Evolutionary conservation across 2,888 invertebrate species (phyloP).

Genomic region (Parnassius smintheus): DNA sequence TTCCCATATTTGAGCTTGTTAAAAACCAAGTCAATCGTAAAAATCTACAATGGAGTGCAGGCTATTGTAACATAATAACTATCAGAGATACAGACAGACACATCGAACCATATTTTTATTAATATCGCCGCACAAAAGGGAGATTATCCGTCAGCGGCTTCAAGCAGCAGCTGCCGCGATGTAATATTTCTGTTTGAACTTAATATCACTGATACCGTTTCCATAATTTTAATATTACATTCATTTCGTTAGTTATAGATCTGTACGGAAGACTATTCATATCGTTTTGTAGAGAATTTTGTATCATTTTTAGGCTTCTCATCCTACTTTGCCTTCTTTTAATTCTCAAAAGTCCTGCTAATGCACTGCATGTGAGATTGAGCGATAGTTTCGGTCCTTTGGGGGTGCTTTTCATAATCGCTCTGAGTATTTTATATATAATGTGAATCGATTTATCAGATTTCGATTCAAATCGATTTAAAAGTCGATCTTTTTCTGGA

Average conservation of each 20-base stretch:
- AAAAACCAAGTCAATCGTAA: conserved; percentile 67
- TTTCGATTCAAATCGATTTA: too few relatives aligned
- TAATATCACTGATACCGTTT: conserved; percentile 26
- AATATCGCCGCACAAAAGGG: conserved; percentile 73
- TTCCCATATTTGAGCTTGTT: conserved; percentile 49
- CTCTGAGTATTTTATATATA: too few relatives aligned
- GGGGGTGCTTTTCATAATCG: too few relatives aligned
- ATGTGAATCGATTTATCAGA: too few relatives aligned
- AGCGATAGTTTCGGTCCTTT: too few relatives aligned
- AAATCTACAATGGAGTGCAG: conserved; percentile 61
- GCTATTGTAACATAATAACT: conserved; percentile 68
- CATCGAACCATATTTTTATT: conserved; percentile 78
- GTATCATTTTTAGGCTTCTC: too few relatives aligned
- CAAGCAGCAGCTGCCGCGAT: conserved; percentile 65
- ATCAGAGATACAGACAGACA: conserved; percentile 65
- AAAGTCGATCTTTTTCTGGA: too few relatives aligned
- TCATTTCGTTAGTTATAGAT: conserved; percentile 11
- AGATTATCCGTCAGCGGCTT: conserved; percentile 73
- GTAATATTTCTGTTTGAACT: conserved; percentile 31
- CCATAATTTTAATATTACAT: conserved; percentile 27
- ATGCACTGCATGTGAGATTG: too few relatives aligned
- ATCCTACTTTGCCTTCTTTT: too few relatives aligned
- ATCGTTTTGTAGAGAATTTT: too few relatives aligned
- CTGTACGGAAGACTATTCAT: background rate
- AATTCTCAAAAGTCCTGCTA: too few relatives aligned